These are phyloP conservation scores for Bambusicola thoracicus DNA, from an alignment of 2,113 vertebrate species.

Conservation along the genomic window DNA sequence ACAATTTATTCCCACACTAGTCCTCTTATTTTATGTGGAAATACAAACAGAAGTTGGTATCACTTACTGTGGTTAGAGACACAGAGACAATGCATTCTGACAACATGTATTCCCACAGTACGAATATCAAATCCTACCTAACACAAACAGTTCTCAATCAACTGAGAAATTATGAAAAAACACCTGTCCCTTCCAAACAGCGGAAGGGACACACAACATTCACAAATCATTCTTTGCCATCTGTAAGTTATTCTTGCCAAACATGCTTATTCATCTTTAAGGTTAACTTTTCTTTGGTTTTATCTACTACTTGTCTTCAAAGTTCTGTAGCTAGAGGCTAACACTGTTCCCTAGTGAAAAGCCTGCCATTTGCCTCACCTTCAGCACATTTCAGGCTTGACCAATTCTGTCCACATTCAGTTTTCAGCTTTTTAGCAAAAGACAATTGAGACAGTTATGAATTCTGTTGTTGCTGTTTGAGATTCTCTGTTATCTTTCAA, in stretches of 20 bases:
- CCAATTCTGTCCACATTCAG: neutral
- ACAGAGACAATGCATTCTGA: neutral
- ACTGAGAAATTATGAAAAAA: neutral
- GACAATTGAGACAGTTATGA: neutral
- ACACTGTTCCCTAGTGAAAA: neutral
- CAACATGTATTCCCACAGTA: accelerated
- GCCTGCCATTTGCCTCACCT: neutral
- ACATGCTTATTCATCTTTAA: neutral
- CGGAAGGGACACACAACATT: neutral
- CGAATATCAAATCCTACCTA: neutral
- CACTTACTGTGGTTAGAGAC: neutral
- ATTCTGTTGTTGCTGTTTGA: neutral
- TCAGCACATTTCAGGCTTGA: neutral
- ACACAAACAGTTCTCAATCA: neutral
- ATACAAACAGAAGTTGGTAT: neutral
- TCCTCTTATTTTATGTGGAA: neutral
- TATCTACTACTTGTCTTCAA: neutral
- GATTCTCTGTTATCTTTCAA: neutral
- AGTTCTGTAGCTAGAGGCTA: neutral
- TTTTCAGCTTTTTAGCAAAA: neutral
- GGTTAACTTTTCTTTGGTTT: neutral
- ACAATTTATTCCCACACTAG: neutral
- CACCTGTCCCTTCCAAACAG: neutral
- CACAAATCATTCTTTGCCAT: neutral
- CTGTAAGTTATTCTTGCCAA: neutral